A percentile compares a stretch with the other conserved stretches of the same genome.
phyloP scores from a whole-genome alignment of 2,888 invertebrate genomes.

The Danaus chrysippus region DNA sequence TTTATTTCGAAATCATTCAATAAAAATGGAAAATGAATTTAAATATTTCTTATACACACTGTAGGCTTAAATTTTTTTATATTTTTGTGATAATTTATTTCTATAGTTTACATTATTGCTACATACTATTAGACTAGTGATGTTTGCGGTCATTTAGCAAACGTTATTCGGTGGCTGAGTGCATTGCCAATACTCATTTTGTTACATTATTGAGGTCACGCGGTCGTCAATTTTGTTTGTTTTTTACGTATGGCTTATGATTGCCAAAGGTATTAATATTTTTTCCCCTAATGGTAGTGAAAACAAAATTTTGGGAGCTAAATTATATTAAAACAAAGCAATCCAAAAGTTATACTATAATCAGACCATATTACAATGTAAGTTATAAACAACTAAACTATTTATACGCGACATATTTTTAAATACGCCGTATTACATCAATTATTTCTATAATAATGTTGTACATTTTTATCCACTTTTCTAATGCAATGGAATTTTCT shows the following conservation, averaged over 20 bases:
- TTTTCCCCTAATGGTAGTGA: slow-evolving; percentile 16
- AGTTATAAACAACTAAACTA: too few relatives aligned
- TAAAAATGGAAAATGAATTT: too few relatives aligned
- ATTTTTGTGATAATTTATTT: not conserved
- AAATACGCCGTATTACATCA: too few relatives aligned
- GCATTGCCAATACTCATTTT: slow-evolving; percentile 26
- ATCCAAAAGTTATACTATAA: too few relatives aligned
- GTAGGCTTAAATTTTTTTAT: not conserved
- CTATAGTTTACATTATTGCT: not conserved
- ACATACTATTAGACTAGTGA: not conserved
- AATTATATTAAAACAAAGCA: too few relatives aligned
- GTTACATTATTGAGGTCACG: slow-evolving; percentile 42
- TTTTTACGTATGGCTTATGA: slow-evolving; percentile 21
- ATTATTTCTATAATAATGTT: too few relatives aligned
- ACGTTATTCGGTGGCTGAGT: slow-evolving; percentile 4
- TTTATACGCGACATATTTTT: too few relatives aligned
- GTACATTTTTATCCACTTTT: too few relatives aligned
- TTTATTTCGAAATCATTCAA: too few relatives aligned
- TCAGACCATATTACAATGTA: too few relatives aligned
- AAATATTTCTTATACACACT: too few relatives aligned
- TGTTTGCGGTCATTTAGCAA: slow-evolving; percentile 1
- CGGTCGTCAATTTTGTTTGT: slow-evolving; percentile 43
- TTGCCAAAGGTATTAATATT: slow-evolving; percentile 16
- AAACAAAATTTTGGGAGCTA: not conserved
- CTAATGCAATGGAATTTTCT: too few relatives aligned